Conservation (phyloP, 2,888 invertebrate species). For the Metopia argyrocephala region DNA sequence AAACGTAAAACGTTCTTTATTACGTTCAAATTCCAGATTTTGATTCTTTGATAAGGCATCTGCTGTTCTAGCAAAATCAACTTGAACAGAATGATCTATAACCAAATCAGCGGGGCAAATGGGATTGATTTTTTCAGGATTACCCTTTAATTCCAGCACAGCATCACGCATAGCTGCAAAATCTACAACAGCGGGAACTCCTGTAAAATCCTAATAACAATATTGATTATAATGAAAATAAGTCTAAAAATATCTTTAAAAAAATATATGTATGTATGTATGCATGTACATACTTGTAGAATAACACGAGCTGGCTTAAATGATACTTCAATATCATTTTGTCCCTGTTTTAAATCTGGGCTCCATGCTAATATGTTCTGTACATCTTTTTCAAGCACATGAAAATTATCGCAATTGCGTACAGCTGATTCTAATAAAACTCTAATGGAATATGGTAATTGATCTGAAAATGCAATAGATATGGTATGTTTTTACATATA, state of each 20-base stretch:
- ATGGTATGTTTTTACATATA: too few species aligned
- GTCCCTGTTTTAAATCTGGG: slow-evolving; percentile 75
- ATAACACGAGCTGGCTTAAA: slow-evolving; percentile 98
- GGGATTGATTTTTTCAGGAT: slow-evolving; percentile 96
- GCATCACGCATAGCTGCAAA: slow-evolving; percentile 99
- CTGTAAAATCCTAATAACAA: slow-evolving; percentile 89
- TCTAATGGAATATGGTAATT: slow-evolving; percentile 94
- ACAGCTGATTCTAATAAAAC: slow-evolving; percentile 97
- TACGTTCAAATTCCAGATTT: slow-evolving; percentile 95
- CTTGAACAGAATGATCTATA: slow-evolving; percentile 98
- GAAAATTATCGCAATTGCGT: slow-evolving; percentile 97
- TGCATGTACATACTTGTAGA: slow-evolving; percentile 84
- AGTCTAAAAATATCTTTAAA: slow-evolving; percentile 11
- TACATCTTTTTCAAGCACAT: slow-evolving; percentile 91
- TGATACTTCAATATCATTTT: slow-evolving; percentile 90
- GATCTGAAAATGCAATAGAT: slow-evolving; percentile 80
- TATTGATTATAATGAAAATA: neutral
- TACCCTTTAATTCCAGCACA: slow-evolving; percentile 89
- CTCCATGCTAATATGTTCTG: slow-evolving; percentile 94
- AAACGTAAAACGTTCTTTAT: slow-evolving; percentile 96
- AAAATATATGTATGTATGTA: too few species aligned
- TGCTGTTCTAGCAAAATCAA: slow-evolving; percentile 91
- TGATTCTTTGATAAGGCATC: slow-evolving; percentile 95
- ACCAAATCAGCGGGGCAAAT: slow-evolving; percentile 98
- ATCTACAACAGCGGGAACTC: slow-evolving; percentile 98